These are phyloP conservation scores for Cnemophilus loriae DNA, from an alignment of 2,113 vertebrate species.

Conservation along the genomic window DNA sequence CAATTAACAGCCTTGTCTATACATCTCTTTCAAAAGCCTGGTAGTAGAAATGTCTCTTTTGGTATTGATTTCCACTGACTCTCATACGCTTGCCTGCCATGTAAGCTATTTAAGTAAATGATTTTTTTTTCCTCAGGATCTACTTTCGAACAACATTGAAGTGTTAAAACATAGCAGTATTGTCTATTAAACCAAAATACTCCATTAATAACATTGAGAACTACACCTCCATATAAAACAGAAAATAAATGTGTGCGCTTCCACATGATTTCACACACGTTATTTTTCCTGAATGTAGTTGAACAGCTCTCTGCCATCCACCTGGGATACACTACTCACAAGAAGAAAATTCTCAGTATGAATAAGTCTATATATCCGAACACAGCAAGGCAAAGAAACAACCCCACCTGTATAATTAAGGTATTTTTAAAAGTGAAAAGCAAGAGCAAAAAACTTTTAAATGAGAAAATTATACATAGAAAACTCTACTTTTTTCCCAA, in stretches of 20 bases:
- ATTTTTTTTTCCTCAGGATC: neutral
- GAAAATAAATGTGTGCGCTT: neutral
- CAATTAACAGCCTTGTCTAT: constrained; percentile 27
- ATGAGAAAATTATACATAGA: neutral
- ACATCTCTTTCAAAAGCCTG: constrained; percentile 20
- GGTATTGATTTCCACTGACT: constrained; percentile 57
- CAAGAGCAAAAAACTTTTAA: neutral
- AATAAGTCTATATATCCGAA: neutral
- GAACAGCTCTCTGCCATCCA: neutral
- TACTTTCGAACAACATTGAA: neutral
- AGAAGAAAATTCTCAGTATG: neutral
- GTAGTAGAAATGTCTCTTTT: constrained; percentile 12
- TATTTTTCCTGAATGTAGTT: neutral
- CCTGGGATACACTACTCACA: neutral
- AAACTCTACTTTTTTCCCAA: neutral
- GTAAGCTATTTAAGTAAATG: constrained; percentile 40
- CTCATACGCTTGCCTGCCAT: constrained; percentile 21
- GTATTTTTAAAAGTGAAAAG: neutral
- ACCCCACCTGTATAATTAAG: neutral
- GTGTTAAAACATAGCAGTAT: constrained; percentile 5
- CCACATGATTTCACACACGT: neutral
- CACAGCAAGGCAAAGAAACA: neutral
- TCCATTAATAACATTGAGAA: neutral
- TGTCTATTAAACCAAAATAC: constrained; percentile 19
- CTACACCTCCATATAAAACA: neutral